phyloP scores from a whole-genome alignment of 2,888 invertebrate species.

The Plusia festucae region DNA sequence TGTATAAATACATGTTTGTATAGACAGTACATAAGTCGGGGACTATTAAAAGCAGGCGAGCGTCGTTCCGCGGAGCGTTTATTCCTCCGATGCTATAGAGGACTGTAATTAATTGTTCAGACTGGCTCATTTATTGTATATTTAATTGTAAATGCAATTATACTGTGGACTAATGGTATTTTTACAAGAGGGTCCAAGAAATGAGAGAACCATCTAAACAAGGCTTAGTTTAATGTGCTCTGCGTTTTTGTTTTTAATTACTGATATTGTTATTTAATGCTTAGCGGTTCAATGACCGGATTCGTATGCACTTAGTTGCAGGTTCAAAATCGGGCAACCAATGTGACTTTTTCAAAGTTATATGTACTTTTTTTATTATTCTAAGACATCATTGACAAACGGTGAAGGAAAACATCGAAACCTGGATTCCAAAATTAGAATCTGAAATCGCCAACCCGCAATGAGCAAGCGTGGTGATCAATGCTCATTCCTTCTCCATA shows the following conservation, averaged over 20 bases:
- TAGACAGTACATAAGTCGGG: constrained; percentile 70
- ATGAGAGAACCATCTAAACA: constrained; percentile 9
- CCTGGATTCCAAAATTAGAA: too few species aligned
- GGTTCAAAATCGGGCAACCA: too few species aligned
- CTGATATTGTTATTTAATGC: neutral
- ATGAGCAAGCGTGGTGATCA: too few species aligned
- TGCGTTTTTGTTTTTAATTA: constrained; percentile 1
- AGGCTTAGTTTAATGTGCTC: constrained; percentile 1
- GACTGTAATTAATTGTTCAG: constrained; percentile 71
- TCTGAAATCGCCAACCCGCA: too few species aligned
- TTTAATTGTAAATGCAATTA: constrained; percentile 70
- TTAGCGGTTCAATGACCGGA: too few species aligned
- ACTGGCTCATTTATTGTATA: constrained; percentile 68
- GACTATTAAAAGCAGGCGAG: constrained; percentile 83
- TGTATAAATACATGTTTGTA: constrained; percentile 53
- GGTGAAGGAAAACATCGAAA: too few species aligned
- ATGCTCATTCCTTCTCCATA: too few species aligned
- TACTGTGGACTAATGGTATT: constrained; percentile 50
- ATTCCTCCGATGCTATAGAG: constrained; percentile 72
- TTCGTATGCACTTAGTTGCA: too few species aligned
- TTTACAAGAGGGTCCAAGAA: constrained; percentile 35
- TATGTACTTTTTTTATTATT: too few species aligned
- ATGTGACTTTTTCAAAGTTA: too few species aligned
- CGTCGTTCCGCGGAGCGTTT: constrained; percentile 73
- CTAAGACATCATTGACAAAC: too few species aligned